Percentiles rank a stretch among this genome's conserved stretches.
Conservation (phyloP, 2,113 vertebrate species). For the Alectura lathami region DNA sequence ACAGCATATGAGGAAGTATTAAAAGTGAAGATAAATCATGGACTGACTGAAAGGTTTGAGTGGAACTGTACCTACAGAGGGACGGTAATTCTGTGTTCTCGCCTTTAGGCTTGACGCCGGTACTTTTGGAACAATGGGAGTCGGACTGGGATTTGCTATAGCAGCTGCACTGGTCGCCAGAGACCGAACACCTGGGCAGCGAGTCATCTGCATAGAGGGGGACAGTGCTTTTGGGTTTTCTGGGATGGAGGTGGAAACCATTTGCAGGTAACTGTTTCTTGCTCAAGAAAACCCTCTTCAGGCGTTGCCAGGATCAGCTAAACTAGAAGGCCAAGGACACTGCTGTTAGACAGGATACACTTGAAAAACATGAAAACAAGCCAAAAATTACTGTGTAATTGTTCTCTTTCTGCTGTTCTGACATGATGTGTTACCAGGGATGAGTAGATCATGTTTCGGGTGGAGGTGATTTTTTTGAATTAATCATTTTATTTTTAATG, state of each 20-base stretch:
- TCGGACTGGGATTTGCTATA: constrained; percentile 93
- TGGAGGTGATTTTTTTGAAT: not conserved
- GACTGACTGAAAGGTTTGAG: not conserved
- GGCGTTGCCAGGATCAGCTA: not conserved
- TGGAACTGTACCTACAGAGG: not conserved
- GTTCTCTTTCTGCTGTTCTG: not conserved
- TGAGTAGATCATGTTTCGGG: not conserved
- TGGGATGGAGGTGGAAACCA: constrained; percentile 96
- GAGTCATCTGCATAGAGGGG: constrained; percentile 91
- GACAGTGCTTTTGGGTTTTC: constrained; percentile 98
- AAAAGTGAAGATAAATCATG: not conserved
- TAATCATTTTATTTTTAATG: not conserved
- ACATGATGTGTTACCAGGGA: not conserved
- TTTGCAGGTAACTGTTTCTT: constrained; percentile 85
- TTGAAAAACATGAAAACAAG: not conserved
- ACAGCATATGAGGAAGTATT: not conserved
- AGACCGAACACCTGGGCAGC: constrained; percentile 67
- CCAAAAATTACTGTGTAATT: not conserved
- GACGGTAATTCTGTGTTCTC: not conserved
- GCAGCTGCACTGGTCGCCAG: constrained; percentile 87
- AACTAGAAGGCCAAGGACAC: not conserved
- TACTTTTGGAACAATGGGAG: constrained; percentile 97
- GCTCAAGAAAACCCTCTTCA: not conserved
- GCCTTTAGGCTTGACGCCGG: constrained; percentile 90
- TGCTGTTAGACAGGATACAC: not conserved